These are phyloP conservation scores for Archaeoteleia sp. DNA, from an alignment of 2,888 invertebrate species.

Conservation along the genomic window DNA sequence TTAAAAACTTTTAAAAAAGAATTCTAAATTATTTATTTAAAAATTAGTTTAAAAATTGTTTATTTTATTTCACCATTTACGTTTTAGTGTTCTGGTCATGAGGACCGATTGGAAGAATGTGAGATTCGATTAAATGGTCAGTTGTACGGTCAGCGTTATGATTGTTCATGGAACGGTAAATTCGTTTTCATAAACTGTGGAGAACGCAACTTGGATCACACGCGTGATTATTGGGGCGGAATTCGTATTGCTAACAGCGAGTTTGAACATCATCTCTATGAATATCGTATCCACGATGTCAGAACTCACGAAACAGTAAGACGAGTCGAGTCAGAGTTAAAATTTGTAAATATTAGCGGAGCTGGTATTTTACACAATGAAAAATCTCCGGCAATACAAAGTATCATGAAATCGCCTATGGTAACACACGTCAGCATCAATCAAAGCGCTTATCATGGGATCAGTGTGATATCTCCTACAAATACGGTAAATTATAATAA, in stretches of 20 bases:
- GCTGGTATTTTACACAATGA: conserved; percentile 97
- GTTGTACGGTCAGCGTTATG: conserved; percentile 87
- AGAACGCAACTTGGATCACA: conserved; percentile 79
- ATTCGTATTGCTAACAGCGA: conserved; percentile 92
- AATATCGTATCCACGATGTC: conserved; percentile 87
- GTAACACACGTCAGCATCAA: conserved; percentile 89
- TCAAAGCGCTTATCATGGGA: conserved; percentile 91
- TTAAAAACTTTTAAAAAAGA: not conserved
- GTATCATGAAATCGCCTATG: conserved; percentile 89
- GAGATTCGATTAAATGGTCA: conserved; percentile 93
- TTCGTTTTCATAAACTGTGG: conserved; percentile 97
- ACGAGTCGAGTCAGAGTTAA: conserved; percentile 85
- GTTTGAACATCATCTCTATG: conserved; percentile 90
- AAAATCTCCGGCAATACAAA: conserved; percentile 93
- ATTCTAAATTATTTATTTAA: not conserved
- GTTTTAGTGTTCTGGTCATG: conserved; percentile 83
- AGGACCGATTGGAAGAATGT: conserved; percentile 86
- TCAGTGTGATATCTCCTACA: conserved; percentile 92
- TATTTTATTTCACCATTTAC: conserved; percentile 3
- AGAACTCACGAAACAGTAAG: conserved; percentile 84
- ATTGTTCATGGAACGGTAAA: conserved; percentile 91
- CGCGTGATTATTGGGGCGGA: conserved; percentile 95
- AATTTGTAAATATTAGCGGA: conserved; percentile 88
- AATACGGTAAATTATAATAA: conserved; percentile 78
- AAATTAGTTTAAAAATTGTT: not conserved